Percentiles rank a stretch among this genome's conserved stretches.
These are phyloP conservation scores for Discoglossus pictus DNA, from an alignment of 2,797 vertebrate species.

Conservation along the genomic window DNA sequence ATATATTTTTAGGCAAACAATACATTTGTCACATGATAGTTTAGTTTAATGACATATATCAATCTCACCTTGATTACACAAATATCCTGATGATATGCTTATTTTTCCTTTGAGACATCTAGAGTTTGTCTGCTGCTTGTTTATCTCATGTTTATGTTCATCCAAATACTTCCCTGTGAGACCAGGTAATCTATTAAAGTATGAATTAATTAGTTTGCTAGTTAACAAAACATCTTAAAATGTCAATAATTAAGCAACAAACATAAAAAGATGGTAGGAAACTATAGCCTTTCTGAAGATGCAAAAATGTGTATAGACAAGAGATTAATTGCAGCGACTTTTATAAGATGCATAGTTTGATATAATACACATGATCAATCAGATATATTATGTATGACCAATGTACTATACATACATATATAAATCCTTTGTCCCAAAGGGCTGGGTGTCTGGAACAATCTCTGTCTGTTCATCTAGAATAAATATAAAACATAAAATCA, in stretches of 20 bases:
- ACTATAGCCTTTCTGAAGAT: no score
- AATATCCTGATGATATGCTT: conserved; percentile 27
- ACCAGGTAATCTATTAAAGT: conserved; percentile 61
- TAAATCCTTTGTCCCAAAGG: conserved; percentile 56
- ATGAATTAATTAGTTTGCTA: conserved; percentile 28
- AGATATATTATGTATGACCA: no score
- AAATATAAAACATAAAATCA: conserved; percentile 54
- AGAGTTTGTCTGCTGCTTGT: conserved; percentile 55
- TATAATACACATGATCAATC: no score
- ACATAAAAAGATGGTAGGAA: no score
- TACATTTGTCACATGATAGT: no score
- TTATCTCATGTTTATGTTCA: conserved; percentile 46
- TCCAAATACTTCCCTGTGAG: conserved; percentile 51
- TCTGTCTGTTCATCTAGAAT: conserved; percentile 70
- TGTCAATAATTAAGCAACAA: no score
- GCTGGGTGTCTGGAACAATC: conserved; percentile 78
- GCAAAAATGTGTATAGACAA: no score
- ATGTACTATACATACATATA: conserved; percentile 81
- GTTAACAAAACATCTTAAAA: no score
- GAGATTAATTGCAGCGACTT: no score
- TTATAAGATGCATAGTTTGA: no score
- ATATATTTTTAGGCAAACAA: no score
- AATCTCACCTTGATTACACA: conserved; percentile 60
- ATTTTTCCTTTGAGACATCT: conserved; percentile 51
- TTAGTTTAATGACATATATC: no score